phyloP scores from a whole-genome alignment of 2,113 vertebrate genomes.

The Agelaius phoeniceus region DNA sequence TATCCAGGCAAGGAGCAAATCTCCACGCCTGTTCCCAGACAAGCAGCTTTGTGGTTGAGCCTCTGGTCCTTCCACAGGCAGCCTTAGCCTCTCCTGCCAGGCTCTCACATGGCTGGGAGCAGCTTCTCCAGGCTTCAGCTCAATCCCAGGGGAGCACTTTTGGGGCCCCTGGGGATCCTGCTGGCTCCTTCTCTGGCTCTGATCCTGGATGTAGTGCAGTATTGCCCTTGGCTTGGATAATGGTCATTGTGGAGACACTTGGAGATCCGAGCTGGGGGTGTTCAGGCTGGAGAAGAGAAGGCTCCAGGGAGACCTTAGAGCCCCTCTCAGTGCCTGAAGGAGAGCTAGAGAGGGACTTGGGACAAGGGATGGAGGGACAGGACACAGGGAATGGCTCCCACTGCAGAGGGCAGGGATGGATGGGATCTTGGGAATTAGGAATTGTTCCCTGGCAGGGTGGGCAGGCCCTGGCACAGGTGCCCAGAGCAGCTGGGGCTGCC shows the following conservation, averaged over 20 bases:
- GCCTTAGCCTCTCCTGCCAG: neutral
- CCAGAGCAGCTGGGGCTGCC: neutral
- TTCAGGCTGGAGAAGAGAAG: neutral
- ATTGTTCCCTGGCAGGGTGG: neutral
- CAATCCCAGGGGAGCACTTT: neutral
- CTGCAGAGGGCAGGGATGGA: neutral
- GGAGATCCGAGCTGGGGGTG: neutral
- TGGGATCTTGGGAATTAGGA: neutral
- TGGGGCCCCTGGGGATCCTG: neutral
- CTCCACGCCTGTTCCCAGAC: constrained; percentile 8
- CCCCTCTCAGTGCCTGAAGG: neutral
- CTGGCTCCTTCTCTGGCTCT: neutral
- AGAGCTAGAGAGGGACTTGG: neutral
- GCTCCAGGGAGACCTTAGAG: neutral
- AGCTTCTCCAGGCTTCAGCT: neutral
- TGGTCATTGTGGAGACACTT: neutral
- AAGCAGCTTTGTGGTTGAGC: constrained; percentile 16
- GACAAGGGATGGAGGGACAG: neutral
- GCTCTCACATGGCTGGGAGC: neutral
- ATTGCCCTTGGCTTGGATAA: neutral
- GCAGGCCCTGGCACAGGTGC: neutral
- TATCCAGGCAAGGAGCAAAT: constrained; percentile 35
- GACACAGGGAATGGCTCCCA: neutral
- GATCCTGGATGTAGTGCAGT: neutral
- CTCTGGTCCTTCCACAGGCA: neutral